These are phyloP conservation scores for Porites cylindrica DNA, from an alignment of 92 coral and sea anemone genomes.

Conservation along the genomic window DNA sequence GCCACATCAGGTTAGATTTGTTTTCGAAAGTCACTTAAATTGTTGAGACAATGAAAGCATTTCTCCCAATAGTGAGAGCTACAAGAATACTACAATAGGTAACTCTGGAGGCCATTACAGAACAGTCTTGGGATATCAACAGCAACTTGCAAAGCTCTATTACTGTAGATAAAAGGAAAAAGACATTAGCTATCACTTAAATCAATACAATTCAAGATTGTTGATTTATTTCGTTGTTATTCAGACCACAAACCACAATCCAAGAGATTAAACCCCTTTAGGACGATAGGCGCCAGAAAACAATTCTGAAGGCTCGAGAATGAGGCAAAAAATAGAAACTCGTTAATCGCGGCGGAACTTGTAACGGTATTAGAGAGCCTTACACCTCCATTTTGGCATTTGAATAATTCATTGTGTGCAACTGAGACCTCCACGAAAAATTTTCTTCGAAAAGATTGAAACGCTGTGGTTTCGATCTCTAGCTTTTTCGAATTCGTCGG, in stretches of 20 bases:
- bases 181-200: not conserved
- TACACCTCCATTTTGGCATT: not conserved
- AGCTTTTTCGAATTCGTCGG: no score
- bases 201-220: not conserved
- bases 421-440: not conserved
- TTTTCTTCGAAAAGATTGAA: no score
- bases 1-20: not conserved
- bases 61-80: not conserved
- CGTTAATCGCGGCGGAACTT: not conserved
- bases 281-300: constrained; percentile 10
- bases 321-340: constrained; percentile 5
- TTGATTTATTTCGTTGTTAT: not conserved
- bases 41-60: constrained; percentile 10
- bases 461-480: no score
- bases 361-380: not conserved
- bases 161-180: not conserved
- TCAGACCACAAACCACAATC: not conserved
- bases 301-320: not conserved
- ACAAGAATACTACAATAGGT: not conserved
- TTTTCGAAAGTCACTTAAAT: not conserved
- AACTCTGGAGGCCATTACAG: no score
- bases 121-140: no score
- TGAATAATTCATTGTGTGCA: not conserved
- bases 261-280: not conserved
- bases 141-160: no score